Conservation (phyloP, 2,797 vertebrate species). For the Cyprinodon diabolis region DNA sequence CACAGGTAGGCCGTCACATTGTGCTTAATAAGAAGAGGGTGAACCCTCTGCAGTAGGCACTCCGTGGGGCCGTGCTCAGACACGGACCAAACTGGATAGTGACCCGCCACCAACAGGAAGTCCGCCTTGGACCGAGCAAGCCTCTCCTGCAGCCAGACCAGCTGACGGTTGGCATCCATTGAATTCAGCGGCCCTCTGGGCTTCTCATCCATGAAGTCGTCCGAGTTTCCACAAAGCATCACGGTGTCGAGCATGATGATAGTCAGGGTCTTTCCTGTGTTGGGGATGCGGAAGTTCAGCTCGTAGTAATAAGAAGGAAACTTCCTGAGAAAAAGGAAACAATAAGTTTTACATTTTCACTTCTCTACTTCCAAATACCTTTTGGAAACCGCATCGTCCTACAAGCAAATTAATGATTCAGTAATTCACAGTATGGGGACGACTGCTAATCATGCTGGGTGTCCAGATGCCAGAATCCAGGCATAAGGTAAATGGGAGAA, state of each 20-base stretch:
- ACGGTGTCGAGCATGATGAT: conserved; percentile 92
- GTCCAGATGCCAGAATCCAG: too few species aligned
- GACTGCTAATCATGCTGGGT: too few species aligned
- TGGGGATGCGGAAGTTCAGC: conserved; percentile 85
- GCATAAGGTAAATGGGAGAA: too few species aligned
- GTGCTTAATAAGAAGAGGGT: conserved; percentile 84
- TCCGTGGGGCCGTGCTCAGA: conserved; percentile 90
- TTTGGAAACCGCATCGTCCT: neutral
- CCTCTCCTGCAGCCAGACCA: conserved; percentile 86
- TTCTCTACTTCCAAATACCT: neutral
- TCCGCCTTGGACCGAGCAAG: conserved; percentile 83
- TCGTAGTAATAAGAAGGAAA: conserved; percentile 91
- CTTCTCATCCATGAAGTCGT: conserved; percentile 82
- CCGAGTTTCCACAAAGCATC: conserved; percentile 86
- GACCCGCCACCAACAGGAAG: conserved; percentile 90
- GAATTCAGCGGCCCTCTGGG: conserved; percentile 70
- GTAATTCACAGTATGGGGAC: neutral
- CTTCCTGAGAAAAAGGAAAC: conserved; percentile 72
- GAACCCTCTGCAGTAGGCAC: conserved; percentile 83
- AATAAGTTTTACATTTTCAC: neutral
- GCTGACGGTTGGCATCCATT: conserved; percentile 78
- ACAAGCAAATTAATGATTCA: too few species aligned
- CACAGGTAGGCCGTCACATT: conserved; percentile 89
- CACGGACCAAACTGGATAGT: conserved; percentile 95
- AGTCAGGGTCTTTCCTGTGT: conserved; percentile 79